Percentiles rank a stretch among this genome's conserved stretches.
These are phyloP conservation scores for Ischnura elegans DNA, from an alignment of 2,888 invertebrate genomes.

Conservation along the genomic window DNA sequence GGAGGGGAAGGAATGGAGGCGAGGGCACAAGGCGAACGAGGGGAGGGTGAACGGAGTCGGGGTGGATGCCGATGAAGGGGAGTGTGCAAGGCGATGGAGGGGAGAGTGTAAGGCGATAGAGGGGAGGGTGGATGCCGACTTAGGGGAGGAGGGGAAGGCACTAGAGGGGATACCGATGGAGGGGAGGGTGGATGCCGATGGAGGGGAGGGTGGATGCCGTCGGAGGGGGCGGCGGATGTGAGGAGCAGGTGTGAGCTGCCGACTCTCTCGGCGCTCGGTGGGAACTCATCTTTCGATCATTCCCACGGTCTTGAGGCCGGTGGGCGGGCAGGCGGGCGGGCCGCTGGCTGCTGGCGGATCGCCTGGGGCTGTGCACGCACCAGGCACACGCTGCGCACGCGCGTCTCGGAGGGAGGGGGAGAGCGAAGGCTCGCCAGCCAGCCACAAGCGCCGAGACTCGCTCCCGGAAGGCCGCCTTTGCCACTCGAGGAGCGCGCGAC, in stretches of 20 bases:
- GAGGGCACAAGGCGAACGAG: slow-evolving; percentile 61
- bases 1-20: slow-evolving; percentile 44
- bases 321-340: slow-evolving; percentile 68
- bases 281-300: slow-evolving; percentile 75
- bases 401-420: slow-evolving; percentile 19
- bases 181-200: slow-evolving; percentile 41
- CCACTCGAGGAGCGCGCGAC: no score
- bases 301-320: slow-evolving; percentile 75
- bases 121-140: not conserved
- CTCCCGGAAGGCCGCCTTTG: not conserved
- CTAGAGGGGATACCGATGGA: slow-evolving; percentile 67
- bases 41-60: slow-evolving; percentile 56
- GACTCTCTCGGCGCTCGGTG: slow-evolving; percentile 73
- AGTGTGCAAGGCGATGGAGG: slow-evolving; percentile 48
- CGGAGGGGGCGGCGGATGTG: slow-evolving; percentile 7
- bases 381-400: slow-evolving; percentile 66
- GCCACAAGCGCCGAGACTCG: not conserved
- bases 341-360: not conserved
- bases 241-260: slow-evolving; percentile 63
- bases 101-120: slow-evolving; percentile 53
- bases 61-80: slow-evolving; percentile 29
- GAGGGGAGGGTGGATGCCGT: slow-evolving; percentile 43
- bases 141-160: not conserved
- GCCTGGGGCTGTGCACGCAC: slow-evolving; percentile 67
- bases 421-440: slow-evolving; percentile 34